phyloP scores from a whole-genome alignment of 1,140 invertebrate species.

The Uloborus diversus region DNA sequence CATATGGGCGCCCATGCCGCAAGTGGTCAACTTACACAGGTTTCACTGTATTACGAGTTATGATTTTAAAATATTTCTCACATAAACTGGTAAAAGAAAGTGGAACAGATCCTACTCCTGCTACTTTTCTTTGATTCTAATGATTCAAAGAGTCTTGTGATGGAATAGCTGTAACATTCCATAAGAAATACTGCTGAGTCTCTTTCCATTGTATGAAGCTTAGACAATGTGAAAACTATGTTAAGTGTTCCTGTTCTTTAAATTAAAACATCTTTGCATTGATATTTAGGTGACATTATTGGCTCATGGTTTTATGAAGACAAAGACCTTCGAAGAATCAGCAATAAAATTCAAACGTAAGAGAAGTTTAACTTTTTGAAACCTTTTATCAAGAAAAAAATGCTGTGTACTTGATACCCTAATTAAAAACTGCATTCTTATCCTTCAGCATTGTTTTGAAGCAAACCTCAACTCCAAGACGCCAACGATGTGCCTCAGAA shows the following conservation, averaged over 20 bases:
- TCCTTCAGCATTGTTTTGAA: conserved; percentile 21
- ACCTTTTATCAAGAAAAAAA: not conserved
- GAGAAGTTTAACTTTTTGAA: conserved; percentile 60
- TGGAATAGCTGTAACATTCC: too few species aligned
- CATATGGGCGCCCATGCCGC: too few species aligned
- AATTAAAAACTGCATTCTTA: not conserved
- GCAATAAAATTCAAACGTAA: conserved; percentile 72
- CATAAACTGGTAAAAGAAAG: too few species aligned
- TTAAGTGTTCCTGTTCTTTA: not conserved
- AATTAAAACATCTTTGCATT: not conserved
- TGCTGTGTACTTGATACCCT: too few species aligned
- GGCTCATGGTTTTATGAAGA: conserved; percentile 95
- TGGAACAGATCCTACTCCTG: too few species aligned
- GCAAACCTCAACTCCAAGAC: not conserved
- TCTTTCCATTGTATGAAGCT: too few species aligned
- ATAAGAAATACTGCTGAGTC: too few species aligned
- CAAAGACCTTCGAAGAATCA: conserved; percentile 75
- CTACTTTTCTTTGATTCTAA: too few species aligned
- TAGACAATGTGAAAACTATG: not conserved
- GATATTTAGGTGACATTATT: conserved; percentile 68
- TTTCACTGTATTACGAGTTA: too few species aligned
- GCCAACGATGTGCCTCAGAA: conserved; percentile 11
- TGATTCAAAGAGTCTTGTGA: too few species aligned
- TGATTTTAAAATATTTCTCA: too few species aligned
- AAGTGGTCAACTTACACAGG: too few species aligned